phyloP scores from a whole-genome alignment of 2,113 vertebrate genomes.

The Nyctereutes procyonoides region DNA sequence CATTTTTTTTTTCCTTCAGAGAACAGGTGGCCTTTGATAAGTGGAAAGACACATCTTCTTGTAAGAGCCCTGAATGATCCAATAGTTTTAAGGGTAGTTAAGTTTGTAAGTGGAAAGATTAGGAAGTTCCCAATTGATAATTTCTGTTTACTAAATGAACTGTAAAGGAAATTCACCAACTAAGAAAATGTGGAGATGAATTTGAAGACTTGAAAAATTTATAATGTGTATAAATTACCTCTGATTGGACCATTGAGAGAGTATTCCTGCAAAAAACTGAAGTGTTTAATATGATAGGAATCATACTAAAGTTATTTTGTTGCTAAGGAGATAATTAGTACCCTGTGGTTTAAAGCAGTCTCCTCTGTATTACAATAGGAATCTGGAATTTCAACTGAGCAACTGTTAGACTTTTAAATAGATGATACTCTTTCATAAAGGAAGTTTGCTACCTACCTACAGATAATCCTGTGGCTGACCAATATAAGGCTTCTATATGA shows the following conservation, averaged over 20 bases:
- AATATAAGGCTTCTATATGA: background rate
- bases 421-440: background rate
- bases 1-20: background rate
- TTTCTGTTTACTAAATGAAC: background rate
- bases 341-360: background rate
- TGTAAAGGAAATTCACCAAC: background rate
- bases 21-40: background rate
- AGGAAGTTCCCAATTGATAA: background rate
- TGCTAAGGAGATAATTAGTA: background rate
- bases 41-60: background rate
- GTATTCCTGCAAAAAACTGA: background rate
- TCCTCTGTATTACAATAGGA: background rate
- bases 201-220: background rate
- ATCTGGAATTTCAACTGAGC: background rate
- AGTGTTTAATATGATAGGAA: background rate
- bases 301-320: background rate
- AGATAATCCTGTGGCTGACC: background rate
- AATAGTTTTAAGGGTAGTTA: background rate
- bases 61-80: background rate
- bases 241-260: background rate
- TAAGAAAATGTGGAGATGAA: background rate
- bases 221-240: background rate
- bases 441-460: background rate
- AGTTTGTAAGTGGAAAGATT: background rate
- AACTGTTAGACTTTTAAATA: slow-evolving; percentile 6